Evolutionary conservation across 2,888 invertebrate genomes (phyloP).

Genomic region (Bruchidius siliquastri): DNA sequence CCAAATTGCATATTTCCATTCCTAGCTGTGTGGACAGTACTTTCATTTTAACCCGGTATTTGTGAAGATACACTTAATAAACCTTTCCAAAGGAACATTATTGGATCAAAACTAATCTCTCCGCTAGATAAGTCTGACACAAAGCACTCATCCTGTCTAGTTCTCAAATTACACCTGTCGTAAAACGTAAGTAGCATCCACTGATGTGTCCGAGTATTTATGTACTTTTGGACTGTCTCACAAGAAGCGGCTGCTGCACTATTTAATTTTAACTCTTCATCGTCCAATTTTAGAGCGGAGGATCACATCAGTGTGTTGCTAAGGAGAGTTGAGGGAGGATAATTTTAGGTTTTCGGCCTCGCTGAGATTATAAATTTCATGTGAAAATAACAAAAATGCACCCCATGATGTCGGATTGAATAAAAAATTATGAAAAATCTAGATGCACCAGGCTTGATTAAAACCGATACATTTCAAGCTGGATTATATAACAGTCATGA

Average conservation of each 20-base stretch:
- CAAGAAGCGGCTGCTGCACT: not conserved
- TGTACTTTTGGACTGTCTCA: not conserved
- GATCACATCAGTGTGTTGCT: not conserved
- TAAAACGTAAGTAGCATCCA: not conserved
- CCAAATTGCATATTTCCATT: too few relatives aligned
- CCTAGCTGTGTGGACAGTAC: too few relatives aligned
- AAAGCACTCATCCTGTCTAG: not conserved
- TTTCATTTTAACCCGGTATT: too few relatives aligned
- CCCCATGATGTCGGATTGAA: too few relatives aligned
- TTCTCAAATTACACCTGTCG: not conserved
- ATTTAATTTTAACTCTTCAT: not conserved
- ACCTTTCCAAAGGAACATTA: not conserved
- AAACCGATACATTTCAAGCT: too few relatives aligned
- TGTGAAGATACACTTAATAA: not conserved
- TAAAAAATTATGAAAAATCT: too few relatives aligned
- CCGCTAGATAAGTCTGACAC: not conserved
- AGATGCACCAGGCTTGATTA: too few relatives aligned
- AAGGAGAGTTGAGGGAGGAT: not conserved
- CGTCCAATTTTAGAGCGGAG: not conserved
- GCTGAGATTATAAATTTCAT: too few relatives aligned
- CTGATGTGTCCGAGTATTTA: not conserved
- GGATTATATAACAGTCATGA: too few relatives aligned
- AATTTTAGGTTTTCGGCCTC: too few relatives aligned
- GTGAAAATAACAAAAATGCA: too few relatives aligned
- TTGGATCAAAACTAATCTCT: not conserved